Evolutionary conservation across 2,888 invertebrate genomes (phyloP), one percentile per base, ranked within the genome.

Genomic region (Philaethria dido): DNA sequence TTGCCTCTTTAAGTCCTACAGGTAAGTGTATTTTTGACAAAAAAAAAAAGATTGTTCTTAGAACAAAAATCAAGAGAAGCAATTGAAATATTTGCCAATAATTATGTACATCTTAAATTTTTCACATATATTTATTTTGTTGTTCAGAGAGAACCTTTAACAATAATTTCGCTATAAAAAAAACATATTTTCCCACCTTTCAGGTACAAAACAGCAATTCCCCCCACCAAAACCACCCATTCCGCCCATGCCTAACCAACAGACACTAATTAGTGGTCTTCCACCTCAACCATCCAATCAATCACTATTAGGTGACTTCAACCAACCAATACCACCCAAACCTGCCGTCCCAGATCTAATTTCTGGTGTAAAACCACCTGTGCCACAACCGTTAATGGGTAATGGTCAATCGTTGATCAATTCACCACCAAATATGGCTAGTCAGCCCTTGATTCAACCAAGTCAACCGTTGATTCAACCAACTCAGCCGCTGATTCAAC

Each of bases 1-100:
- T 97, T 13, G 93, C 95, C 6, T 96, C 96, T 0, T 83, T 96
- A 9, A 94, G 94, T 59, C 93, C 93, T 11, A 85, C 89, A 54
- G 93, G 94, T 93, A 83, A 80, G 71, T 54, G 52, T 5, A 1
- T 33, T 33, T 33, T 33, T 33, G 1, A 8, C 9, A 8, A 33
- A 33, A 8, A n/a, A n/a, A n/a, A n/a, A n/a, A n/a, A n/a, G n/a
- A n/a, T n/a, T n/a, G n/a, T n/a, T n/a, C n/a, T n/a, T n/a, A n/a
- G n/a, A n/a, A n/a, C n/a, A n/a, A n/a, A n/a, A n/a, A n/a, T n/a
- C n/a, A n/a, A n/a, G n/a, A n/a, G n/a, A n/a, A n/a, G n/a, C n/a
- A n/a, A n/a, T n/a, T n/a, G n/a, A n/a, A n/a, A n/a, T n/a, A n/a
- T n/a, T n/a, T n/a, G n/a, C n/a, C n/a, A n/a, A n/a, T n/a, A n/a